Evolutionary conservation across 2,888 invertebrate genomes (phyloP).

Genomic region (Limulus polyphemus): DNA sequence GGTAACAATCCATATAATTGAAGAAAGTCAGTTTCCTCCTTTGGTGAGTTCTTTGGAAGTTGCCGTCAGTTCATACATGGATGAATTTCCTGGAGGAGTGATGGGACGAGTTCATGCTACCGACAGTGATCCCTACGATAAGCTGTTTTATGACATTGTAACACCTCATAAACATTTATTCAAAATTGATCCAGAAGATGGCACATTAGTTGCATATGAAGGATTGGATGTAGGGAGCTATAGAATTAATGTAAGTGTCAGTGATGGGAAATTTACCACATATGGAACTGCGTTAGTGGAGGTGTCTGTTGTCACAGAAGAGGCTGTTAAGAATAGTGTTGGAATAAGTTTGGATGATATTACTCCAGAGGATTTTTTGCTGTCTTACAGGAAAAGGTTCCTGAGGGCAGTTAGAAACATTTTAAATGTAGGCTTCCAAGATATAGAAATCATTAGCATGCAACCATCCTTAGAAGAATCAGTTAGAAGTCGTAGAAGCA

Average conservation of each 20-base stretch:
- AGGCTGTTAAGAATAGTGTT: constrained; percentile 71
- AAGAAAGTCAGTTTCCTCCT: constrained; percentile 91
- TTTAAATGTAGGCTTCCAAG: constrained; percentile 55
- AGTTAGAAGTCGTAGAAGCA: constrained; percentile 5
- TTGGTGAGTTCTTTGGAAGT: constrained; percentile 74
- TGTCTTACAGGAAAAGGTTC: constrained; percentile 72
- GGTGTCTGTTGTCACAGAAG: constrained; percentile 64
- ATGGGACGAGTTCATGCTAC: constrained; percentile 74
- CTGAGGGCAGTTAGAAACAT: constrained; percentile 62
- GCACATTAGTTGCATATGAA: constrained; percentile 65
- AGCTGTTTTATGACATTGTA: constrained; percentile 56
- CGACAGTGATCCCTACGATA: constrained; percentile 86
- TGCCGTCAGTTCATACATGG: constrained; percentile 60
- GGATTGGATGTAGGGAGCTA: constrained; percentile 71
- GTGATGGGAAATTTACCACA: constrained; percentile 41
- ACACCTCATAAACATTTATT: constrained; percentile 45
- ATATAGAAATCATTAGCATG: constrained; percentile 76
- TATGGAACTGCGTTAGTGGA: constrained; percentile 53
- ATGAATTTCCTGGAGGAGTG: constrained; percentile 71
- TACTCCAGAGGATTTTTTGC: constrained; percentile 66
- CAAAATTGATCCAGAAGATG: constrained; percentile 62
- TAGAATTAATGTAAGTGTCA: constrained; percentile 44
- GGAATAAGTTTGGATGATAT: constrained; percentile 70
- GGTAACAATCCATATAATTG: constrained; percentile 63
- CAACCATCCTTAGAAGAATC: constrained; percentile 41